These are phyloP conservation scores for Deilephila elpenor DNA, from an alignment of 2,888 invertebrate species.

Conservation along the genomic window DNA sequence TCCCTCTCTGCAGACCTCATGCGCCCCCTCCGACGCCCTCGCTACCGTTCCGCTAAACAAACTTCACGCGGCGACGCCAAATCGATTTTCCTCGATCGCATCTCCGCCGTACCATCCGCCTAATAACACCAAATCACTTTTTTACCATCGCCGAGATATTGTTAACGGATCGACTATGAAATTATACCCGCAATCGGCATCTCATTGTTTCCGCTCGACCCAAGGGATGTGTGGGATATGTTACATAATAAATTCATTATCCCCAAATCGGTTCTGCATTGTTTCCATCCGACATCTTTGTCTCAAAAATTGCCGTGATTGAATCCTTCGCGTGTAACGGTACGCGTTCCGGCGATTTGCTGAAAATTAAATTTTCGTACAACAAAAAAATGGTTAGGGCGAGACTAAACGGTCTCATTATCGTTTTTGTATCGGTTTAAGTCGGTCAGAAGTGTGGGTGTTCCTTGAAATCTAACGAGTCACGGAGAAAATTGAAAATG, in stretches of 20 bases:
- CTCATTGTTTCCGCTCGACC: conserved; percentile 72
- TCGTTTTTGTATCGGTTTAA: conserved; percentile 51
- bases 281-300: conserved; percentile 81
- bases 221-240: conserved; percentile 67
- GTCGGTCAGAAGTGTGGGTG: conserved; percentile 38
- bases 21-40: conserved; percentile 40
- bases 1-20: conserved; percentile 31
- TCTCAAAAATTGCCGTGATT: conserved; percentile 67
- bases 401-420: conserved; percentile 63
- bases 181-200: conserved; percentile 68
- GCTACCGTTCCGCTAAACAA: conserved; percentile 81
- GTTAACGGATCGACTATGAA: conserved; percentile 79
- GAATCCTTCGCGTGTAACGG: conserved; percentile 60
- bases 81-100: conserved; percentile 79
- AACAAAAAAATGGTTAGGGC: conserved; percentile 56
- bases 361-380: conserved; percentile 70
- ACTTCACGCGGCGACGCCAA: conserved; percentile 78
- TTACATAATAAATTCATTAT: conserved; percentile 74
- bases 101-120: conserved; percentile 67
- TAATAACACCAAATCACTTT: conserved; percentile 79
- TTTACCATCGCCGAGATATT: conserved; percentile 71
- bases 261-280: conserved; percentile 75
- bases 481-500: conserved; percentile 57
- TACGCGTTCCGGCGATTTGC: conserved; percentile 62
- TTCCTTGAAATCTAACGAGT: conserved; percentile 45